phyloP scores from a whole-genome alignment of 2,113 vertebrate species.

The Notothenia rossii region DNA sequence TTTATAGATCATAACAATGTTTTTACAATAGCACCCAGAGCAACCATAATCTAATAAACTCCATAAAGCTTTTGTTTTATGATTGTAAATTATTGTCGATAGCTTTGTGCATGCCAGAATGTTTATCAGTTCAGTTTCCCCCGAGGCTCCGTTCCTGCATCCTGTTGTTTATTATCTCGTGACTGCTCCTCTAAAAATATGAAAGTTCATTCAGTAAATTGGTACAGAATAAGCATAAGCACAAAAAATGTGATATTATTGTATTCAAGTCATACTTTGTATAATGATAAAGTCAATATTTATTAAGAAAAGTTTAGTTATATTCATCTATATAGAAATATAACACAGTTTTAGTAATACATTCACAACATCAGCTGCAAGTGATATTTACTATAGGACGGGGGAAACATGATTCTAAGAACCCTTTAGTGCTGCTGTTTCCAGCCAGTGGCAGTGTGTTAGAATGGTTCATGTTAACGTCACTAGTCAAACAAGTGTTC shows the following conservation, averaged over 20 bases:
- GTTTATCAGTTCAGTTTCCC: slow-evolving; percentile 26
- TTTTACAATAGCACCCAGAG: slow-evolving; percentile 15
- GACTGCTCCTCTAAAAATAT: slow-evolving; percentile 30
- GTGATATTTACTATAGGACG: not conserved
- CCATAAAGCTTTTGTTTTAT: slow-evolving; percentile 7
- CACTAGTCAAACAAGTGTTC: slow-evolving; percentile 30
- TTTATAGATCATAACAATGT: slow-evolving; percentile 44
- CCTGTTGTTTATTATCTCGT: slow-evolving; percentile 21
- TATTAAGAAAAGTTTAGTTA: not conserved
- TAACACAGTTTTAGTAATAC: not conserved
- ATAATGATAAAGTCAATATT: not conserved
- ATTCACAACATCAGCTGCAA: not conserved
- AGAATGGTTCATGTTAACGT: not conserved
- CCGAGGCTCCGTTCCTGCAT: not conserved
- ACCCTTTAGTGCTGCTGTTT: slow-evolving; percentile 14
- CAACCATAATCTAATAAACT: slow-evolving; percentile 42
- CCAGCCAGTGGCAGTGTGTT: not conserved
- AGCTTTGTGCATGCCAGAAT: not conserved
- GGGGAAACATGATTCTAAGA: slow-evolving; percentile 1
- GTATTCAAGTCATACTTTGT: not conserved
- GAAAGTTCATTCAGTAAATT: not conserved
- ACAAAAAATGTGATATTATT: not conserved
- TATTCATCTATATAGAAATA: not conserved
- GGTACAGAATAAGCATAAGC: not conserved
- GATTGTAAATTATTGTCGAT: no score